Conservation (phyloP, 2,113 vertebrate species). For the Protobothrops mucrosquamatus region DNA sequence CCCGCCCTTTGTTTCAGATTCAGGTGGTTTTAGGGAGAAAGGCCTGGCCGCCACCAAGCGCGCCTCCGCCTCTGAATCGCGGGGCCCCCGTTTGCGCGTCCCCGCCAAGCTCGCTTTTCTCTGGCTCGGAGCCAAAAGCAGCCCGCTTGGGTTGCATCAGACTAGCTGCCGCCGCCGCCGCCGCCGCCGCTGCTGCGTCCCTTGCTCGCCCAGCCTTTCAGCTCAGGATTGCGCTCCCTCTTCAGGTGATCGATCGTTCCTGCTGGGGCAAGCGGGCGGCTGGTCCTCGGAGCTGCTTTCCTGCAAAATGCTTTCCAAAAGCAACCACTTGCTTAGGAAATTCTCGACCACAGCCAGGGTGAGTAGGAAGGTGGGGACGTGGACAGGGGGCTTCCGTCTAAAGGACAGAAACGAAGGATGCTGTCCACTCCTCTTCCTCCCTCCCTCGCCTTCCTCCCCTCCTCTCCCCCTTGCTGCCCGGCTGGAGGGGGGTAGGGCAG, state of each 20-base stretch:
- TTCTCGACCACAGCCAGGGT: constrained; percentile 83
- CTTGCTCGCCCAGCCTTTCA: not conserved
- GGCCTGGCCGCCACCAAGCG: not conserved
- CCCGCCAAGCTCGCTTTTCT: not conserved
- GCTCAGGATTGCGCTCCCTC: too few species aligned
- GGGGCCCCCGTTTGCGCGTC: not conserved
- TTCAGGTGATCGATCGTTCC: not conserved
- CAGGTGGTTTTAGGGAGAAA: not conserved
- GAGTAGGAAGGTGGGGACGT: constrained; percentile 61
- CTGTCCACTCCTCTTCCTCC: not conserved
- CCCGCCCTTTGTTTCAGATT: not conserved
- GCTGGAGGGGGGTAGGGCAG: not conserved
- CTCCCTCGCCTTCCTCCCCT: too few species aligned
- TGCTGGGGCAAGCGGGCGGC: too few species aligned
- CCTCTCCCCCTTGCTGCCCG: not conserved
- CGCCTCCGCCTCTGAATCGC: not conserved
- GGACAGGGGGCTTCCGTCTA: not conserved
- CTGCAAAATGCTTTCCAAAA: constrained; percentile 78
- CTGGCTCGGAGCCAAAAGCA: not conserved
- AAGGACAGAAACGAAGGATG: not conserved
- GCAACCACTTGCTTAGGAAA: constrained; percentile 74
- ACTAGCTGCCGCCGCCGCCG: not conserved
- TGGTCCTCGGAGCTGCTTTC: not conserved
- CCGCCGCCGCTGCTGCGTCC: not conserved
- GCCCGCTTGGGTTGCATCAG: constrained; percentile 40